Percentiles rank a stretch among this genome's conserved stretches.
These are phyloP conservation scores for Tanytarsus gracilentus DNA, from an alignment of 2,888 invertebrate species.

Conservation along the genomic window DNA sequence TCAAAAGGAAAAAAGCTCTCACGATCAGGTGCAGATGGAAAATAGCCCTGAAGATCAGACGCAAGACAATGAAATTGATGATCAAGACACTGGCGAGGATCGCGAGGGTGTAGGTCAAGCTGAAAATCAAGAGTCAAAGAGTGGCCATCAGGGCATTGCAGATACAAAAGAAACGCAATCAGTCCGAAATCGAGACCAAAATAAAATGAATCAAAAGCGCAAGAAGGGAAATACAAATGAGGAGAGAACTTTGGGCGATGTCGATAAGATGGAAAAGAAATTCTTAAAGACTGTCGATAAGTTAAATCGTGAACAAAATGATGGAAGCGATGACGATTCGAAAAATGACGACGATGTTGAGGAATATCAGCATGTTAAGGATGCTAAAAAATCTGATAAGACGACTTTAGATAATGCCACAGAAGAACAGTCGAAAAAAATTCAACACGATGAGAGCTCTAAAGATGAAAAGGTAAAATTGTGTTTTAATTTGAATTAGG, in stretches of 20 bases:
- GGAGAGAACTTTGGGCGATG: constrained; percentile 53
- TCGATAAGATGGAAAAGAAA: constrained; percentile 39
- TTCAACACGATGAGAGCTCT: constrained; percentile 54
- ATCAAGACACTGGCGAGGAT: constrained; percentile 48
- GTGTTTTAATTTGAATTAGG: too few relatives aligned
- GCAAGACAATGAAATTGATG: constrained; percentile 45
- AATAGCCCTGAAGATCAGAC: constrained; percentile 42
- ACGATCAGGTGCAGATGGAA: constrained; percentile 40
- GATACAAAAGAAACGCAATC: constrained; percentile 40
- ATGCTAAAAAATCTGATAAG: constrained; percentile 62
- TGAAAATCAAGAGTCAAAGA: constrained; percentile 60
- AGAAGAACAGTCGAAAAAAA: constrained; percentile 63
- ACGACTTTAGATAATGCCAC: constrained; percentile 69
- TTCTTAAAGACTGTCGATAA: constrained; percentile 47
- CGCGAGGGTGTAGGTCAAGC: constrained; percentile 64
- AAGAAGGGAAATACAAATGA: constrained; percentile 68
- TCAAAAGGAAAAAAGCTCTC: constrained; percentile 35
- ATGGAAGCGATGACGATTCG: constrained; percentile 45
- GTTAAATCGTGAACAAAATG: constrained; percentile 43
- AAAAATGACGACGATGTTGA: constrained; percentile 47
- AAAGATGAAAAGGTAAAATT: constrained; percentile 49
- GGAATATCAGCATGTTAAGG: constrained; percentile 76
- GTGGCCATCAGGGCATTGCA: constrained; percentile 55
- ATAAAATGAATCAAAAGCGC: constrained; percentile 51
- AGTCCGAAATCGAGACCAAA: constrained; percentile 38